Evolutionary conservation across 2,888 invertebrate species (phyloP), one percentile per base, ranked within the genome.

Genomic region (Spatulosminthurus flaviceps): DNA sequence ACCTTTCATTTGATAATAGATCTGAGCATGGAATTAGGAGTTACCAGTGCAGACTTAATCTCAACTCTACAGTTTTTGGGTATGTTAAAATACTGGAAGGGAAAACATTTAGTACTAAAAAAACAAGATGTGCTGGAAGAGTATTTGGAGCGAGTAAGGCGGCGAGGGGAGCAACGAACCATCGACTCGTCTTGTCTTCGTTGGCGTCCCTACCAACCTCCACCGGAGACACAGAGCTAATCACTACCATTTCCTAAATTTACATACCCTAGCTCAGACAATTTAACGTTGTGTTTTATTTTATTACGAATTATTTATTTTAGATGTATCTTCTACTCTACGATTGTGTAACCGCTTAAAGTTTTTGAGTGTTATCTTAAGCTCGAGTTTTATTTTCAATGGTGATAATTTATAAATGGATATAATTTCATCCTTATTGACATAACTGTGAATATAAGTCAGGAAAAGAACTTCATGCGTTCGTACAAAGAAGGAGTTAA

Each of bases 51-150:
- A 7, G 99, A 99, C 88, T 97, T 99, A 82, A 96, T 98, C 28
- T 97, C 97, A 83, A 99, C 99, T 2, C 89, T 99, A 64, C 97
- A 98, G 87, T 96, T 96, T 22, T 90, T 98, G 83, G 97, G 97
- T 9, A 95, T 98, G 91, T 94, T 98, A 92, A 98, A 98, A 89
- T 98, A 98, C 88, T 98, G 98, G 97, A 98, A 98, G 89, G 97
- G 97, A 81, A 96, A 97, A 88, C 98, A 98, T 89, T 94, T 98
- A 86, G 95, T 98, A 74, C 90, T 98, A 77, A 97, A 96, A 88
- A 95, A 95, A 89, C 94, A 95, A 93, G 97, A 97, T 88, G 94
- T 97, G 80, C 91, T 97, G 84, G 97, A 97, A 87, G 97, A 97
- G 87, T 96, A 95, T 88, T 92, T 93, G 79, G 94, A 96, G 77